Evolutionary conservation across 2,797 vertebrate species (phyloP).

Genomic region (Aulostomus chinensis): DNA sequence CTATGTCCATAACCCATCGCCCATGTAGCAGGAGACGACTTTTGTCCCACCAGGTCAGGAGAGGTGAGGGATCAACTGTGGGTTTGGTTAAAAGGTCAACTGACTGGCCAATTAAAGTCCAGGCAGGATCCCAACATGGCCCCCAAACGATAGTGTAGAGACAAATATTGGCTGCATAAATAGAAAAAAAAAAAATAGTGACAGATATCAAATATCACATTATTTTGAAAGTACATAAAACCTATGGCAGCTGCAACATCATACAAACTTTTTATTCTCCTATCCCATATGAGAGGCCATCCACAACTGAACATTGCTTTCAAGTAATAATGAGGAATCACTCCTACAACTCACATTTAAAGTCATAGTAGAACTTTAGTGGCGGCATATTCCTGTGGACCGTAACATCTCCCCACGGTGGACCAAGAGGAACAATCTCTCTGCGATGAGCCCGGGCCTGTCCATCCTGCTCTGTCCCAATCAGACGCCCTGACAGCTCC

Average conservation of each 20-base stretch:
- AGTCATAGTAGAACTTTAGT: slow-evolving; percentile 96
- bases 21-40: slow-evolving; percentile 94
- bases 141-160: slow-evolving; percentile 98
- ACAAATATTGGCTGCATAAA: slow-evolving; percentile 86
- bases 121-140: slow-evolving; percentile 98
- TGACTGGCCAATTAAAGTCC: slow-evolving; percentile 95
- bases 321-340: neutral
- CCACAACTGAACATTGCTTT: no score
- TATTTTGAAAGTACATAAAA: no score
- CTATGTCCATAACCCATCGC: slow-evolving; percentile 93
- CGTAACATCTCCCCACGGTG: slow-evolving; percentile 89
- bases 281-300: no score
- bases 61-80: slow-evolving; percentile 90
- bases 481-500: slow-evolving; percentile 89
- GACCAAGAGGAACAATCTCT: slow-evolving; percentile 85
- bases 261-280: no score
- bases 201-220: no score
- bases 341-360: slow-evolving; percentile 86
- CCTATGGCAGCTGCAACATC: no score
- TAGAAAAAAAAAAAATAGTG: neutral
- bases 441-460: slow-evolving; percentile 87
- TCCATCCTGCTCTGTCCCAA: slow-evolving; percentile 92
- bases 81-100: slow-evolving; percentile 96
- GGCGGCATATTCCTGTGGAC: slow-evolving; percentile 96
- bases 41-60: slow-evolving; percentile 98